phyloP scores from a whole-genome alignment of 2,888 invertebrate species.

The Chymomyza amoena region DNA sequence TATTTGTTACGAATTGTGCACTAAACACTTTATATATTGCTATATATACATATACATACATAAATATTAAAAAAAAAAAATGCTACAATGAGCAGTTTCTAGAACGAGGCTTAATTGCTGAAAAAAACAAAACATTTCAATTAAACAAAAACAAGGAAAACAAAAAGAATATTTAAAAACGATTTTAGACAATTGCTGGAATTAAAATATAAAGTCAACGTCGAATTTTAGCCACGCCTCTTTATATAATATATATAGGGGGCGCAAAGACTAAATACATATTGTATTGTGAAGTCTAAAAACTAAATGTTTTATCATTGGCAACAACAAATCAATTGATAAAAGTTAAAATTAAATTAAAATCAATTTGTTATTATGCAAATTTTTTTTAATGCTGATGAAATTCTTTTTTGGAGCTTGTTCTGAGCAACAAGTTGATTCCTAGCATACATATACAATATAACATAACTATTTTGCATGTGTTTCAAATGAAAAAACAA shows the following conservation, averaged over 20 bases:
- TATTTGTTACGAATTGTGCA: neutral
- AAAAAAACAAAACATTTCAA: neutral
- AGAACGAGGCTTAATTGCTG: neutral
- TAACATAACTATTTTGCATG: too few relatives aligned
- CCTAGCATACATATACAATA: neutral
- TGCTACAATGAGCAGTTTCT: too few relatives aligned
- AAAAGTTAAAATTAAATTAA: neutral
- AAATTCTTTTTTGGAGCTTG: neutral
- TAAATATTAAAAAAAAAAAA: neutral
- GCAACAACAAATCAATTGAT: neutral
- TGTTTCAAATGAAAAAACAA: too few relatives aligned
- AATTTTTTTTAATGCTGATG: neutral
- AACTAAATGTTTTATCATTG: neutral
- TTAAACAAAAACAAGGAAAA: neutral
- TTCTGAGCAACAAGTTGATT: neutral
- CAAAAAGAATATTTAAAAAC: neutral
- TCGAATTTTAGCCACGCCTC: neutral
- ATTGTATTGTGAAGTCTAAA: too few relatives aligned
- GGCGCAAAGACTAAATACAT: neutral
- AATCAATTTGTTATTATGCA: too few relatives aligned
- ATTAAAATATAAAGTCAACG: neutral
- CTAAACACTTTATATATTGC: neutral
- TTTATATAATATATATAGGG: neutral
- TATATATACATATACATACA: neutral
- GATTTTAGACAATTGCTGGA: neutral